Percentiles rank a stretch among this genome's conserved stretches.
Conservation (phyloP, 2,797 vertebrate genomes). For the Lutra lutra region DNA sequence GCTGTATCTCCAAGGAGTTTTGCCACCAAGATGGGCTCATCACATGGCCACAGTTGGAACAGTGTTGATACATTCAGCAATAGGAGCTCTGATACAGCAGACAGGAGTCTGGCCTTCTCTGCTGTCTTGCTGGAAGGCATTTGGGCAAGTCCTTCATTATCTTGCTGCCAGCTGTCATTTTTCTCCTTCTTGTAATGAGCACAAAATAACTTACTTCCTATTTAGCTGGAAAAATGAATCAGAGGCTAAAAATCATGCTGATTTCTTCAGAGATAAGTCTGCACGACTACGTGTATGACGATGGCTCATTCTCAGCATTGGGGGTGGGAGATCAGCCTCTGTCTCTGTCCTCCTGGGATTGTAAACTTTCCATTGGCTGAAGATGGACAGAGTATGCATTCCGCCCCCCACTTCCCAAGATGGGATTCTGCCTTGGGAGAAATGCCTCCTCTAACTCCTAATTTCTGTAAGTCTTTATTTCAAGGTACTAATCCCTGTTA, state of each 20-base stretch:
- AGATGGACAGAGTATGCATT: background rate
- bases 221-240: constrained; percentile 32
- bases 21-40: background rate
- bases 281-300: background rate
- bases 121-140: background rate
- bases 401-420: background rate
- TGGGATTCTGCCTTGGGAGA: background rate
- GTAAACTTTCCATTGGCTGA: background rate
- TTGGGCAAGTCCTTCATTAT: background rate
- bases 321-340: background rate
- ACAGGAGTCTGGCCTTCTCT: background rate
- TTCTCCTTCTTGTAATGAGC: constrained; percentile 22
- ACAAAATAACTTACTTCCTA: constrained; percentile 24
- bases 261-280: constrained; percentile 41
- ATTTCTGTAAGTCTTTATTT: background rate
- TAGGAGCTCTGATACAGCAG: background rate
- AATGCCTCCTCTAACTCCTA: background rate
- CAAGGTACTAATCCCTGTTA: background rate
- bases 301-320: background rate
- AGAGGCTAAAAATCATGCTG: background rate
- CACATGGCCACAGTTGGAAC: background rate
- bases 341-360: background rate
- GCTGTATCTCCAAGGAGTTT: background rate
- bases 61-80: background rate
- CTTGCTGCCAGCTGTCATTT: background rate